phyloP scores from a whole-genome alignment of 2,888 invertebrate species.

The Elysia crispata region DNA sequence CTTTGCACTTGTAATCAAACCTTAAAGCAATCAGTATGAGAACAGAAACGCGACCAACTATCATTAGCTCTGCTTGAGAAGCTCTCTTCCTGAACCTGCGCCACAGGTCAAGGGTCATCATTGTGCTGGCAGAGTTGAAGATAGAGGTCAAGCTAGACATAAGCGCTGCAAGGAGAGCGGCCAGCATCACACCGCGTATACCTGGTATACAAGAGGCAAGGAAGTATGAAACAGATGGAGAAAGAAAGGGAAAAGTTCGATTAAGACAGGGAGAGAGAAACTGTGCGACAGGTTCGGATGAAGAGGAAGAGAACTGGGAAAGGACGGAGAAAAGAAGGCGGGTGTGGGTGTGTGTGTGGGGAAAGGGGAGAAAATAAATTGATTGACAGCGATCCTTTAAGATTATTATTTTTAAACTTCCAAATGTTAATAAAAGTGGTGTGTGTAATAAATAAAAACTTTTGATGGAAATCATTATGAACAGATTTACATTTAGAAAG shows the following conservation, averaged over 20 bases:
- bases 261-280: background rate
- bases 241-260: background rate
- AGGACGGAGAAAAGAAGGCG: slow-evolving; percentile 28
- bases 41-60: slow-evolving; percentile 73
- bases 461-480: no score
- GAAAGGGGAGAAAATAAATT: slow-evolving; percentile 13
- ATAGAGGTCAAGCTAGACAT: slow-evolving; percentile 81
- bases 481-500: background rate
- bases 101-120: slow-evolving; percentile 81
- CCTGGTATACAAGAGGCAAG: slow-evolving; percentile 56
- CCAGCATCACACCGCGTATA: slow-evolving; percentile 77
- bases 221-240: background rate
- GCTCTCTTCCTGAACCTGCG: slow-evolving; percentile 68
- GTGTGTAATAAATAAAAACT: no score
- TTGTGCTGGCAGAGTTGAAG: slow-evolving; percentile 80
- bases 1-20: no score
- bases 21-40: slow-evolving; percentile 72
- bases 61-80: slow-evolving; percentile 73
- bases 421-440: no score
- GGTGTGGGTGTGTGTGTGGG: no score
- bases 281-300: background rate
- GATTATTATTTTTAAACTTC: no score
- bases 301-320: slow-evolving; percentile 20
- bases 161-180: slow-evolving; percentile 80
- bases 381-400: no score